Evolutionary conservation across 1,140 invertebrate genomes (phyloP).

Genomic region (Drosophila santomea): DNA sequence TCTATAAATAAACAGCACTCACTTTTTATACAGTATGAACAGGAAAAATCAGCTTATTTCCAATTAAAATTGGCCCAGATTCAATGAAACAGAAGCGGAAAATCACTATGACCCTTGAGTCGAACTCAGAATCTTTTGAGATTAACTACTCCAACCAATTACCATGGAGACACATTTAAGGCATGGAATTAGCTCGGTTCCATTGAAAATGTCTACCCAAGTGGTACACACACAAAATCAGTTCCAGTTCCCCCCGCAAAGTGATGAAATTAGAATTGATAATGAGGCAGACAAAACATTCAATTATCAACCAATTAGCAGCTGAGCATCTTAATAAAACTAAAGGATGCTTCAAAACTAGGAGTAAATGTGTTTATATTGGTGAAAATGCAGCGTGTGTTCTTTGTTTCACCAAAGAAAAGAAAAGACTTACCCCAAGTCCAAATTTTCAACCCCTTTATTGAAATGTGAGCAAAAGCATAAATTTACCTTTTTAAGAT

Average conservation of each 20-base stretch:
- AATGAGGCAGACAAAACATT: constrained; percentile 4
- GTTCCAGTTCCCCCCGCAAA: constrained; percentile 2
- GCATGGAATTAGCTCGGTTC: constrained; percentile 11
- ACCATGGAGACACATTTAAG: constrained; percentile 27
- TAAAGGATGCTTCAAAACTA: not conserved
- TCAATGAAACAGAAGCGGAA: not conserved
- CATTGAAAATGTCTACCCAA: constrained; percentile 32
- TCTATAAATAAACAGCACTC: constrained; percentile 3
- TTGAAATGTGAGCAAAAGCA: not conserved
- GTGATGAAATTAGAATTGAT: not conserved
- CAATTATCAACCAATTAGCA: constrained; percentile 21
- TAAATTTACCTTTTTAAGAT: not conserved
- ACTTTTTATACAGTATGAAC: not conserved
- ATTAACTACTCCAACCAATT: constrained; percentile 38
- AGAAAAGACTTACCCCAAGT: not conserved
- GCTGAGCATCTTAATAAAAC: not conserved
- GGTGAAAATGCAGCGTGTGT: no score
- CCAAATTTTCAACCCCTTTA: constrained; percentile 18
- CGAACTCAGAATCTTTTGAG: constrained; percentile 16
- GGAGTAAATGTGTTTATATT: not conserved
- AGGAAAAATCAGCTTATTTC: constrained; percentile 13
- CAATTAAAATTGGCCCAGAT: constrained; percentile 21
- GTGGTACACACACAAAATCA: constrained; percentile 17
- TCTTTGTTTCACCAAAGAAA: not conserved
- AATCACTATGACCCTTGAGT: constrained; percentile 3